Evolutionary conservation across 2,113 vertebrate species (phyloP).

Genomic region (Pachypanchax playfairii): DNA sequence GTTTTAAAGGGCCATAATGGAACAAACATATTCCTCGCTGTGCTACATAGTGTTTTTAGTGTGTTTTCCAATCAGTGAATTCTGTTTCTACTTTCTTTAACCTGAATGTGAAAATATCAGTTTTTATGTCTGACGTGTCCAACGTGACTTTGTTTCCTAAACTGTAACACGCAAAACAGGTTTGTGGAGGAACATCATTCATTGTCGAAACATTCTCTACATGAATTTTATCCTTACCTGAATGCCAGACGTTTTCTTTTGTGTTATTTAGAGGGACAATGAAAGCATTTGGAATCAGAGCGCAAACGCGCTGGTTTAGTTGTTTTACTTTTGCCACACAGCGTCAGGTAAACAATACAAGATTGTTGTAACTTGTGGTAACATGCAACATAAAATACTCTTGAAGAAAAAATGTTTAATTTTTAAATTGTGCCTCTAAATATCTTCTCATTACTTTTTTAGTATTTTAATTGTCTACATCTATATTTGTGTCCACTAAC

Average conservation of each 20-base stretch:
- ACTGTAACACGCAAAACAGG: not conserved
- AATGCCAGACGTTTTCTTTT: not conserved
- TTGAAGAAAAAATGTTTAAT: not conserved
- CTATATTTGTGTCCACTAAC: no score
- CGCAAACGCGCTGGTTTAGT: constrained; percentile 3
- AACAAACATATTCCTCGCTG: no score
- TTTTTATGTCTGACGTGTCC: not conserved
- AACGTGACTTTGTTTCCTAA: not conserved
- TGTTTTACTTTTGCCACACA: not conserved
- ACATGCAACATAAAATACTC: not conserved
- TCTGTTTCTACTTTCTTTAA: not conserved
- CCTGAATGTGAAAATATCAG: not conserved
- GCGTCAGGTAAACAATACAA: not conserved
- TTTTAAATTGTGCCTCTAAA: no score
- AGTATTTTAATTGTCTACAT: no score
- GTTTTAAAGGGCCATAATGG: not conserved
- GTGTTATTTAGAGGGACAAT: constrained; percentile 6
- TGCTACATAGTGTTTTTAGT: no score
- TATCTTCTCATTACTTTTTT: no score
- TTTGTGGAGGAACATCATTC: no score
- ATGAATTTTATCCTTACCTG: not conserved
- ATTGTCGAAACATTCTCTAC: no score
- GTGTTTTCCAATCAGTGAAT: not conserved
- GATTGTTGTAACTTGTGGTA: not conserved
- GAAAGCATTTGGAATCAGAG: not conserved